Percentiles rank a stretch among this genome's conserved stretches.
phyloP scores from a whole-genome alignment of 2,797 vertebrate genomes.

The Poeciliopsis infans region DNA sequence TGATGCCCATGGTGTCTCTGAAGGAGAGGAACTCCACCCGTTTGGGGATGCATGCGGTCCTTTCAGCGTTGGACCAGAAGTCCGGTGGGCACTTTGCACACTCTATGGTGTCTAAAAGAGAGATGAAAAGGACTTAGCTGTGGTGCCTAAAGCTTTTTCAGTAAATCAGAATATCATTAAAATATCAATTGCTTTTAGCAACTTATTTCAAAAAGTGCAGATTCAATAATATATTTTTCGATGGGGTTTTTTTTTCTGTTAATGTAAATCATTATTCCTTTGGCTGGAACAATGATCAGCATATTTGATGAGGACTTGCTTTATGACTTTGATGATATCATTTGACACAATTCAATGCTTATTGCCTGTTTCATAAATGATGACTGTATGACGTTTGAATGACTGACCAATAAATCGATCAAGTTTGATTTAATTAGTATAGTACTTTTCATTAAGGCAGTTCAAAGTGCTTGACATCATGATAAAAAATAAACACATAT shows the following conservation, averaged over 20 bases:
- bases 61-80: constrained; percentile 82
- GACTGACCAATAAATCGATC: too few relatives aligned
- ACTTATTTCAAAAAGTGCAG: background rate
- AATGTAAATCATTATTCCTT: background rate
- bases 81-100: constrained; percentile 79
- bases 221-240: background rate
- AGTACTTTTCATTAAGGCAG: too few relatives aligned
- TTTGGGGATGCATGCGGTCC: constrained; percentile 80
- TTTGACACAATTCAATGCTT: too few relatives aligned
- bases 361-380: too few relatives aligned
- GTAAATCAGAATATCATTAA: background rate
- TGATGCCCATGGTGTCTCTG: constrained; percentile 78
- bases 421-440: too few relatives aligned
- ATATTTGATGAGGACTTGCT: too few relatives aligned
- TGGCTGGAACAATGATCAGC: background rate
- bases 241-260: background rate
- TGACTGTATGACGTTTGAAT: too few relatives aligned
- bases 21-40: constrained; percentile 83
- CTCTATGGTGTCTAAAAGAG: constrained; percentile 80
- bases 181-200: background rate
- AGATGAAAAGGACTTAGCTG: constrained; percentile 16
- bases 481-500: too few relatives aligned
- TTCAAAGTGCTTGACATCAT: too few relatives aligned
- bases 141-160: background rate
- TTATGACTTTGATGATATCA: too few relatives aligned